Conservation (phyloP, 2,888 invertebrate species). For the Pheosia gnoma region DNA sequence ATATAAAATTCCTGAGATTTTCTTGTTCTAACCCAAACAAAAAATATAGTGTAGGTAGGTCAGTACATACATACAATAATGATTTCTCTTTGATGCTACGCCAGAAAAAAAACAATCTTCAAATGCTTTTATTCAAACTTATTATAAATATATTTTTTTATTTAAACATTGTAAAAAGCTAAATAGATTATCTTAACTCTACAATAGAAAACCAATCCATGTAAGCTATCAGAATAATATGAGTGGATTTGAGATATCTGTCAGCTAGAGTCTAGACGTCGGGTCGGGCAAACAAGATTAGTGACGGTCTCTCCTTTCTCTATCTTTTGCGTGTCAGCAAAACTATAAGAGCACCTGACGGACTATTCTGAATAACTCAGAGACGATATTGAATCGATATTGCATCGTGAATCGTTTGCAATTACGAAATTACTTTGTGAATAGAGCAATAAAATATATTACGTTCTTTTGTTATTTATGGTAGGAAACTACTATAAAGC, state of each 20-base stretch:
- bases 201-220: conserved; percentile 1
- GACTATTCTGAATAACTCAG: background rate
- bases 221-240: conserved; percentile 8
- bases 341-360: conserved; percentile 1
- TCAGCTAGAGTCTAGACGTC: conserved; percentile 12
- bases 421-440: background rate
- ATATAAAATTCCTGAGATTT: too few species aligned
- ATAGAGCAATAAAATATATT: too few species aligned
- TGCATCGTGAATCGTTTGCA: background rate
- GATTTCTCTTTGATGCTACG: too few species aligned
- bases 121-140: too few species aligned
- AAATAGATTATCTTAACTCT: background rate
- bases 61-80: too few species aligned
- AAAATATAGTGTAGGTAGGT: too few species aligned
- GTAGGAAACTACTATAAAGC: too few species aligned
- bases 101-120: too few species aligned
- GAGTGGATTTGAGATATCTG: conserved; percentile 13
- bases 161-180: too few species aligned
- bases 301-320: conserved; percentile 9
- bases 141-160: too few species aligned
- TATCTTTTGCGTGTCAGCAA: conserved; percentile 2
- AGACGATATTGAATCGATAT: background rate
- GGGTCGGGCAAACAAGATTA: conserved; percentile 1
- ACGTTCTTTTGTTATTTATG: too few species aligned
- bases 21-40: too few species aligned